phyloP scores from a whole-genome alignment of 2,113 vertebrate species.

The Dasyurus viverrinus region DNA sequence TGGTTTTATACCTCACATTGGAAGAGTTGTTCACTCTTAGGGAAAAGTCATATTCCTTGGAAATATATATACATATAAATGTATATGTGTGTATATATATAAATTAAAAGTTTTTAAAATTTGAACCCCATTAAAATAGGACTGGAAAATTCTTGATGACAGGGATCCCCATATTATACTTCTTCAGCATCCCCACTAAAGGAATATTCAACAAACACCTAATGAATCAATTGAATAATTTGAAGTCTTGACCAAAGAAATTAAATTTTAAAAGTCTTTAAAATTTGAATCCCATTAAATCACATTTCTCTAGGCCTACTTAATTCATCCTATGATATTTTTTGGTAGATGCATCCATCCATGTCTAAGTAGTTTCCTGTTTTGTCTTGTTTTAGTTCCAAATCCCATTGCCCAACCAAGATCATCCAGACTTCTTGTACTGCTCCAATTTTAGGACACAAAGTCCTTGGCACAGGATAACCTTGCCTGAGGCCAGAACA shows the following conservation, averaged over 20 bases:
- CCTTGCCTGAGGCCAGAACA: neutral
- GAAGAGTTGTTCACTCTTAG: neutral
- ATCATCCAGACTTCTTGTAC: neutral
- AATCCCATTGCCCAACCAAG: neutral
- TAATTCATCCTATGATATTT: neutral
- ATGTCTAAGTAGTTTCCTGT: neutral
- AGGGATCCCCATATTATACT: neutral
- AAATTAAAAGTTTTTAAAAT: conserved; percentile 32
- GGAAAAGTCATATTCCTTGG: neutral
- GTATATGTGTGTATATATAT: neutral
- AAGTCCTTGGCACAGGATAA: neutral
- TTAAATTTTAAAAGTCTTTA: conserved; percentile 19
- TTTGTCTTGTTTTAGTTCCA: neutral
- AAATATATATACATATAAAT: neutral
- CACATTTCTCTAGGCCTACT: neutral
- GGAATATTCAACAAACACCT: neutral
- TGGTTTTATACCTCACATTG: neutral
- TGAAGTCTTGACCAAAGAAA: conserved; percentile 2
- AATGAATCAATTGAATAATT: neutral
- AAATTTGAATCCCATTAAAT: conserved; percentile 1
- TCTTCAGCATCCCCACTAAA: neutral
- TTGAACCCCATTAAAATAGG: neutral
- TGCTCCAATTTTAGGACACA: neutral
- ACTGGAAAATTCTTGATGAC: neutral
- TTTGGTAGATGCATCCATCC: neutral